Base-by-base conservation (phyloP, 2,888 invertebrate genomes). In the Dendrolimus houi region DNA sequence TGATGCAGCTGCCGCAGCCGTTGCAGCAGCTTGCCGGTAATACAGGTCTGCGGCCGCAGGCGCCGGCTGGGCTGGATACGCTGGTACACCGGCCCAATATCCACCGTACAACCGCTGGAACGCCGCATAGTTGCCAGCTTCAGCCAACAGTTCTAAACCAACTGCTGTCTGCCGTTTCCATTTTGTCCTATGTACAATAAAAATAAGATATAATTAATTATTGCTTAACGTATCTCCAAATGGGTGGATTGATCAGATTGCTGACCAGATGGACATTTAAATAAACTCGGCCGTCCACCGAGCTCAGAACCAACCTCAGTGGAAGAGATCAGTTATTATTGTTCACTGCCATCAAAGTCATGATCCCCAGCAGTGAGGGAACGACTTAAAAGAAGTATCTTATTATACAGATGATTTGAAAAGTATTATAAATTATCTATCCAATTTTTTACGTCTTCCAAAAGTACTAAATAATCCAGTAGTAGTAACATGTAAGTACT, bases 141-240 rank as follows among this genome's bases (percentile, higher is more conserved):
- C 99, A 2, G 98, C 98, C 58, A 99, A 91, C 53, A 99, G 93
- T 82, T 99, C 99, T 68, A 99, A 87, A 0, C 99, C 99, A 2
- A 99, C 99, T 0, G 99, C 98, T 13, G 99, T 98, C 85, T 99
- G 99, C 1, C 99, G 94, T 87, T 99, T 99, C 99, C 99, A 99
- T 92, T 99, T 99, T 81, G 99, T 99, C 85, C 98, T 97, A 93
- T 41, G 57, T 56, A 64, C 68, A 75, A 72, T 62, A 52, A 60
- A 52, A 41, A 14, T 29, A 29, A 29, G 6, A 29, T 29, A 3
- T 29, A 10, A 47, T 14, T 47, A 55, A 29, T 3, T 55, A 14
- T 17, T 52, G 52, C n/a, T 14, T 10, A 3, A 10, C 17, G 8
- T 17, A 10, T 53, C 13, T 52, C 40, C 52, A 52, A 55, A 55